Conservation (phyloP, 2,113 vertebrate genomes). For the Gopherus evgoodei region DNA sequence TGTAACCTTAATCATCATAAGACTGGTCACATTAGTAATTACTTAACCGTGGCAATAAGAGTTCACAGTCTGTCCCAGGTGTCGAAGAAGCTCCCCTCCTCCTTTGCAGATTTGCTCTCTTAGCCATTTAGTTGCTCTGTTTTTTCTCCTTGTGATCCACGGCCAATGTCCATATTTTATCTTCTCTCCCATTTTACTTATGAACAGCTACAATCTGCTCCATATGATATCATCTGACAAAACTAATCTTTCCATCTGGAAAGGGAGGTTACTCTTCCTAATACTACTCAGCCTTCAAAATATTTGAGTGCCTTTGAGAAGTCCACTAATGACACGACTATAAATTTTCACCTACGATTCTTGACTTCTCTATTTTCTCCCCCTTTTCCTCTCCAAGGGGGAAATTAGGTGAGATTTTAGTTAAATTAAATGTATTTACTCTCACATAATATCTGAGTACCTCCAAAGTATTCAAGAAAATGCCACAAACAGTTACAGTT, state of each 20-base stretch:
- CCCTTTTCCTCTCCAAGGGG: background rate
- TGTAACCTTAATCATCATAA: background rate
- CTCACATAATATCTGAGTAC: background rate
- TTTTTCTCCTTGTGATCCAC: background rate
- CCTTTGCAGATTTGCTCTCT: background rate
- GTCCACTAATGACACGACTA: background rate
- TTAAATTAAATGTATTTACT: background rate
- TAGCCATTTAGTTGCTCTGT: background rate
- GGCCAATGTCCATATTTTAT: conserved; percentile 2
- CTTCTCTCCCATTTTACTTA: background rate
- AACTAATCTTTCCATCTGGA: background rate
- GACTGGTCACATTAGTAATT: background rate
- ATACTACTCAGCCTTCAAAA: background rate
- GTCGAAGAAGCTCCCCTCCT: background rate
- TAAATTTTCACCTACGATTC: background rate
- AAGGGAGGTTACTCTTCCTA: background rate
- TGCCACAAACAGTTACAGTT: background rate
- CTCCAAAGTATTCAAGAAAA: background rate
- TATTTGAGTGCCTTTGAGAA: background rate
- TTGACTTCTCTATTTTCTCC: background rate
- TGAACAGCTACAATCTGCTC: background rate
- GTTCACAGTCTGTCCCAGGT: background rate
- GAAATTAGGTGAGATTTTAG: background rate
- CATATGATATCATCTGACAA: background rate
- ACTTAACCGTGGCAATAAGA: background rate